These are phyloP conservation scores for Pteria penguin DNA, from an alignment of 2,888 invertebrate genomes.

Conservation along the genomic window DNA sequence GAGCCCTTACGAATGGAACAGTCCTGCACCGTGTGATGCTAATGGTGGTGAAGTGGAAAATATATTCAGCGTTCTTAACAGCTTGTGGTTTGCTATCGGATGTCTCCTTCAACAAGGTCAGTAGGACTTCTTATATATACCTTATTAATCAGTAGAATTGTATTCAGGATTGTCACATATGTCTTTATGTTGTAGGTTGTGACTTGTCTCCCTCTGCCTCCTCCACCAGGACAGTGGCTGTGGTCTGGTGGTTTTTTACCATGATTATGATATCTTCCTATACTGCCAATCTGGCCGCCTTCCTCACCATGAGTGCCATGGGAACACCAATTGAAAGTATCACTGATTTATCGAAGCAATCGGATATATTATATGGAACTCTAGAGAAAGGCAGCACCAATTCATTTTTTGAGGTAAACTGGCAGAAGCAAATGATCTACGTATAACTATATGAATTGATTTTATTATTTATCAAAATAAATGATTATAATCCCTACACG, in stretches of 20 bases:
- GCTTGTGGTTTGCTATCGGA: conserved; percentile 80
- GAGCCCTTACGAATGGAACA: conserved; percentile 94
- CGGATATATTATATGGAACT: conserved; percentile 96
- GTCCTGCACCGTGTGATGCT: conserved; percentile 85
- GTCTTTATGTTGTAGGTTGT: conserved; percentile 54
- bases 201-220: conserved; percentile 83
- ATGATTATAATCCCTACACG: too few relatives aligned
- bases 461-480: too few relatives aligned
- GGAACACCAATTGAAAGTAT: conserved; percentile 97
- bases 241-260: conserved; percentile 98
- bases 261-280: conserved; percentile 96
- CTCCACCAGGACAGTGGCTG: conserved; percentile 94
- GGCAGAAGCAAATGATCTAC: too few relatives aligned
- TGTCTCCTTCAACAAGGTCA: conserved; percentile 80
- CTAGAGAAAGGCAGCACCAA: conserved; percentile 96
- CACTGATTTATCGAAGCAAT: conserved; percentile 96
- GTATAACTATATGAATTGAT: too few relatives aligned
- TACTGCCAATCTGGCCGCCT: background rate
- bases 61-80: conserved; percentile 83
- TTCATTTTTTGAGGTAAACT: conserved; percentile 90
- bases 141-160: too few relatives aligned
- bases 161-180: too few relatives aligned
- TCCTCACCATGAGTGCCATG: conserved; percentile 95
- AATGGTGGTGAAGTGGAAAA: conserved; percentile 92
- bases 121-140: too few relatives aligned